Base-by-base conservation (phyloP, 2,797 vertebrate genomes). In the Neosilurus hyrtlii region DNA sequence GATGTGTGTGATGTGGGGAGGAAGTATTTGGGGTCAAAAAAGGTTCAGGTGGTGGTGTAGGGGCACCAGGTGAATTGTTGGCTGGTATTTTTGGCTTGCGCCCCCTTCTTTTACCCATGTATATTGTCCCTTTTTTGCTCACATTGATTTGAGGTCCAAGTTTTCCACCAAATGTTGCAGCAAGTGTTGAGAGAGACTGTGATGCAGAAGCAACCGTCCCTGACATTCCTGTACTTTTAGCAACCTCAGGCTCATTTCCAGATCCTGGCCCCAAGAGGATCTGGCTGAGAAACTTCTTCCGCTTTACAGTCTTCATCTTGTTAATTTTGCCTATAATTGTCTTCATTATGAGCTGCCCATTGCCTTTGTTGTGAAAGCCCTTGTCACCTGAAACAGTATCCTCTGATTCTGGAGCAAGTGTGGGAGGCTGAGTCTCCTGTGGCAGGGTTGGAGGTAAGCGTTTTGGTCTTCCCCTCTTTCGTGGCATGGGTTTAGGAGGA, bases 91-190 rank as follows among this genome's bases (percentile, higher is more conserved):
- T 99, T 63, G 98, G 98, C 87, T 99, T 99, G 82, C 98, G 95
- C 26, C 98, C 98, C 89, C 98, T 95, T 86, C 97, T 95, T 84
- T 99, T 99, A 85, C 98, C 98, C 95, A 99, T 99, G 87, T 99
- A 99, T 91, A 99, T 99, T 0, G 98, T 99, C 91, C 98, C 98
- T 92, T 99, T 99, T 94, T 99, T 99, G 92, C 98, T 99, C 79
- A 99, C 98, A 0, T 99, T 99, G 89, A 99, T 99, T 86, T 99
- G 98, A 82, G 97, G 97, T 62, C 97, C 97, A 71, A 98, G 89
- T 86, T 97, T 99, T 0, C 97, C 96, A 65, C 97, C 95, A 84
- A 99, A 98, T 0, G 97, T 97, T 88, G 97, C 97, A 43, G 98
- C 96, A 35, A 99, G 93, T 73, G 95, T 96, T 4, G 97, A 97